phyloP scores from a whole-genome alignment of 2,888 invertebrate species.

The Rotaria macrura region DNA sequence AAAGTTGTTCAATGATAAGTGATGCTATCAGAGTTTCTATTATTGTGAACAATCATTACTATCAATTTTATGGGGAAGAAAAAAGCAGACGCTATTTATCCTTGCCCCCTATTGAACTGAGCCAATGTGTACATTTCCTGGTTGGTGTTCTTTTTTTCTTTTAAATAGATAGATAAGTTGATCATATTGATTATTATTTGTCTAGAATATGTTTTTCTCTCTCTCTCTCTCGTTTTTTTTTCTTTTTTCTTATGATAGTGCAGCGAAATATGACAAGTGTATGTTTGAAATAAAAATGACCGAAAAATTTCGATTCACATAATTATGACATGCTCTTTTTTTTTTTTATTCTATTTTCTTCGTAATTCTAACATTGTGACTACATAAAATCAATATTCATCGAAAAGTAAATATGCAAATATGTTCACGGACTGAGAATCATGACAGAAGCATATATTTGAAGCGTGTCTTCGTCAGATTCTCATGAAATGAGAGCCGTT shows the following conservation, averaged over 20 bases:
- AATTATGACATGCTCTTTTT: background rate
- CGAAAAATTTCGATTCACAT: background rate
- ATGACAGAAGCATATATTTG: no score
- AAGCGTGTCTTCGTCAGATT: no score
- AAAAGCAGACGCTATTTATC: background rate
- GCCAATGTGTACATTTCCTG: background rate
- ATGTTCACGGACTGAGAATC: no score
- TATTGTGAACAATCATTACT: no score
- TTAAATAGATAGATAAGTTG: background rate
- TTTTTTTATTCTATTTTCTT: no score
- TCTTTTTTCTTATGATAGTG: background rate
- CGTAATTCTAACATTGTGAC: background rate
- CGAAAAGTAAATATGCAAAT: constrained; percentile 79
- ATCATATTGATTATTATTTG: constrained; percentile 4
- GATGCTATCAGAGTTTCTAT: background rate
- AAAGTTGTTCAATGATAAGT: background rate
- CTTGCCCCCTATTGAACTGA: background rate
- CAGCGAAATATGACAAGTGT: background rate
- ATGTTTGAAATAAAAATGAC: background rate
- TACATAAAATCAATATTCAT: constrained; percentile 50
- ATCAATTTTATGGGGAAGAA: no score
- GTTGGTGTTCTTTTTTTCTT: background rate
- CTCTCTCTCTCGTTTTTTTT: no score
- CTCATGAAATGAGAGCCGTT: no score
- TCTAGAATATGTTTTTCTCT: no score